Evolutionary conservation across 30 jellyfish, hydroid and myxozoan genomes (phyloP), one percentile per base, ranked within the genome.

Genomic region (Aurelia aurita complex sp. Pacific): DNA sequence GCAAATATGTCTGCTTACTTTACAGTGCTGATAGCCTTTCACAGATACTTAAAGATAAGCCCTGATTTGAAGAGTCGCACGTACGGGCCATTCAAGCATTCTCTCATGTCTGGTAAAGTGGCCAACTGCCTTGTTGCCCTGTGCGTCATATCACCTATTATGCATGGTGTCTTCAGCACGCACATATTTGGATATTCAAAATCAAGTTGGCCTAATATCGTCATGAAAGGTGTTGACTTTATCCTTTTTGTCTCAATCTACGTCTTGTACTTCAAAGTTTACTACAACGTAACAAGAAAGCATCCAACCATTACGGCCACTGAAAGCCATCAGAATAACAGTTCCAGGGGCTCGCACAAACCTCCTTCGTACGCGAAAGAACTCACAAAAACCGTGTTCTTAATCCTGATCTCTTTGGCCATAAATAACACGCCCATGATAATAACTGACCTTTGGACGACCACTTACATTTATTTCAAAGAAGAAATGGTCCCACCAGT

Each of bases 141-240:
- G 19, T 71, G 81, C 16, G 11, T 71, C 51, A 62, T 71, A 17
- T 12, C 46, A 4, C 81, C 81, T 13, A 12, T 71, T 11, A 2
- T 40, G 16, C 81, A 71, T 43, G 81, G 66, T 13, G 1, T 71
- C 32, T 34, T 71, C 64, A 71, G 81, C 81, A 71, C 81, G 6
- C 81, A 36, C 12, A 17, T 71, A 2, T 71, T 71, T 18, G 81
- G 81, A 34, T 11, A 40, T 17, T 17, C 40, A 17, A 17, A 16
- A 17, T 71, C 65, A 18, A 3, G 43, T 17, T 12, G 29, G 64
- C 66, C 66, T 16, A 36, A 36, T 46, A 11, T 43, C 32, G 15
- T 43, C 38, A 17, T 71, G 65, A 71, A 71, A 71, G 64, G 66
- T 43, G 9, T 40, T 14, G 42, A 1, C 16, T 4, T 71, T 2